A percentile compares a stretch with the other conserved stretches of the same genome.
Evolutionary conservation across 2,888 invertebrate genomes (phyloP).

Genomic region (Drepanosiphum platanoidis): DNA sequence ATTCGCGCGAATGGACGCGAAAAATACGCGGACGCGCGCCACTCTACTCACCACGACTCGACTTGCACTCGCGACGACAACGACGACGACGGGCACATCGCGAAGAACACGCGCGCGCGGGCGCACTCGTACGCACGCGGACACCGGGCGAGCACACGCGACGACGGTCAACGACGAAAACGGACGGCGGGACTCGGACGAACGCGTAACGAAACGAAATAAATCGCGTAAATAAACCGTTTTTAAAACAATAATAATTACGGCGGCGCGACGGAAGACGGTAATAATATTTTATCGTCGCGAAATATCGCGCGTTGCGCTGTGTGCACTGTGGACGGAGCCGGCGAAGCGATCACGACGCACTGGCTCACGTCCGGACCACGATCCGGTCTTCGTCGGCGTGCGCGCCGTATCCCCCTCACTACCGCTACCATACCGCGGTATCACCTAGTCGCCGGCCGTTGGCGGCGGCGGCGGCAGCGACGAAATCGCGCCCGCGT

Average conservation of each 20-base stretch:
- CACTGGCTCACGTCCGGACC: slow-evolving; percentile 61
- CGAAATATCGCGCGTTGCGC: neutral
- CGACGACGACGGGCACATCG: too few species aligned
- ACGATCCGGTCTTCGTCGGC: slow-evolving; percentile 60
- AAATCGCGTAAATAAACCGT: too few species aligned
- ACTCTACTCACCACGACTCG: too few species aligned
- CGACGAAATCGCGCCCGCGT: slow-evolving; percentile 44
- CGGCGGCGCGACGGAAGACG: neutral
- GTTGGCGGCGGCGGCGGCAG: slow-evolving; percentile 33
- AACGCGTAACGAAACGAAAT: too few species aligned
- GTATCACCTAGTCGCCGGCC: too few species aligned
- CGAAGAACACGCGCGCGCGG: neutral
- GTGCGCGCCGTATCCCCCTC: slow-evolving; percentile 60
- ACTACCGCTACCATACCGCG: slow-evolving; percentile 31
- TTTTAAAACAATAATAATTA: neutral
- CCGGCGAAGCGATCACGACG: slow-evolving; percentile 62
- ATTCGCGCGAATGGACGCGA: neutral
- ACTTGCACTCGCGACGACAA: neutral
- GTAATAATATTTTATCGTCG: neutral
- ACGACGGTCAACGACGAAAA: neutral
- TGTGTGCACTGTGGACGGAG: slow-evolving; percentile 37
- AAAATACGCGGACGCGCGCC: too few species aligned
- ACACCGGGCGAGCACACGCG: neutral
- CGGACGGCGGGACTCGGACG: neutral
- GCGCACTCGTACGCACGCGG: neutral